Conservation (phyloP, 2,797 vertebrate species). For the Notolabrus celidotus region DNA sequence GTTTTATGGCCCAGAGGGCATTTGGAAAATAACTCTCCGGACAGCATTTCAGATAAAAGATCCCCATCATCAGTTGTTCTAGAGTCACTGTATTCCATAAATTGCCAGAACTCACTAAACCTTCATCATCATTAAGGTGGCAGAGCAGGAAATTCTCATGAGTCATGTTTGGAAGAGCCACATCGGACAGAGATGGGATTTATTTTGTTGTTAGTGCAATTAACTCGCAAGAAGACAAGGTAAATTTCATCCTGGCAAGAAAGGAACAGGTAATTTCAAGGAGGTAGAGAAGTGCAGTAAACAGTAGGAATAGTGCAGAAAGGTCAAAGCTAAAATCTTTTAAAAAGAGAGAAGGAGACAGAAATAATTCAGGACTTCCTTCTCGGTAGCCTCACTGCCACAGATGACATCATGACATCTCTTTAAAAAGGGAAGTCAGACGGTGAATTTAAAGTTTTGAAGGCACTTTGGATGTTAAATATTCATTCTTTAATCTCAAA, state of each 20-base stretch:
- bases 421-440: slow-evolving; percentile 42
- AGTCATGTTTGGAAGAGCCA: neutral
- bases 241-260: neutral
- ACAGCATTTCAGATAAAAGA: neutral
- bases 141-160: neutral
- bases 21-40: neutral
- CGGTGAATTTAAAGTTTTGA: slow-evolving; percentile 44
- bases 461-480: slow-evolving; percentile 56
- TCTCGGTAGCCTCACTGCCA: slow-evolving; percentile 17
- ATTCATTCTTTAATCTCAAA: slow-evolving; percentile 66
- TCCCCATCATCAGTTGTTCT: neutral
- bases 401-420: slow-evolving; percentile 25
- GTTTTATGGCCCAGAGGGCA: neutral
- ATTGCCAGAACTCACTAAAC: neutral
- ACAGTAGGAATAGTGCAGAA: neutral
- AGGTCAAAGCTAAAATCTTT: slow-evolving; percentile 13
- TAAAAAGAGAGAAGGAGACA: slow-evolving; percentile 2
- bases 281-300: neutral
- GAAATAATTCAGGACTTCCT: slow-evolving; percentile 20
- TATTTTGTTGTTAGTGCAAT: neutral
- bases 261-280: neutral
- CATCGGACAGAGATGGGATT: neutral
- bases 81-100: neutral
- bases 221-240: neutral
- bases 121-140: slow-evolving; percentile 2